phyloP scores from a whole-genome alignment of 2,113 vertebrate species.

The Alosa alosa region DNA sequence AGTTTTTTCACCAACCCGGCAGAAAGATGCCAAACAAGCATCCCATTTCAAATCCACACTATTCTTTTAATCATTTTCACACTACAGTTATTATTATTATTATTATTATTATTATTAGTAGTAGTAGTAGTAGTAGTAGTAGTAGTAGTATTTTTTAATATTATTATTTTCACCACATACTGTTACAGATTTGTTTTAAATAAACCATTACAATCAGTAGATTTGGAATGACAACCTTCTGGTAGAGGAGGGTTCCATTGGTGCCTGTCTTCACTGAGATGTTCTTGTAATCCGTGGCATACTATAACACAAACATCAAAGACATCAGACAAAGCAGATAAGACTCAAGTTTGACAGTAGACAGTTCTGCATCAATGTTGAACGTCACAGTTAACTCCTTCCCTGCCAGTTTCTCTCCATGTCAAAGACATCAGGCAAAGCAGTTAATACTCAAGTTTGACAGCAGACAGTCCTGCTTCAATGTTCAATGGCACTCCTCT shows the following conservation, averaged over 20 bases:
- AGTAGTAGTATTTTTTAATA: background rate
- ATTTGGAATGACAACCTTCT: conserved; percentile 78
- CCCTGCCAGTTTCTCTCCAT: too few species aligned
- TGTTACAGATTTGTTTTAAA: background rate
- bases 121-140: background rate
- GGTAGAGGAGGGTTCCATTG: conserved; percentile 75
- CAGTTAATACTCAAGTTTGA: background rate
- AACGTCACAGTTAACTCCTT: too few species aligned
- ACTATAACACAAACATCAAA: conserved; percentile 69
- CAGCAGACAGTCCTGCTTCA: background rate
- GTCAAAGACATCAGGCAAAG: background rate
- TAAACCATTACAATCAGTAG: background rate
- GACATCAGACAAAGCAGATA: background rate
- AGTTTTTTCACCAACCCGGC: background rate
- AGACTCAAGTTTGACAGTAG: background rate
- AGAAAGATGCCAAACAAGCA: background rate
- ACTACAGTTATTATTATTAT: background rate
- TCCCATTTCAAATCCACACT: background rate
- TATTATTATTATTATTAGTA: background rate
- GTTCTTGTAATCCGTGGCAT: conserved; percentile 82
- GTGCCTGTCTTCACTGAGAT: conserved; percentile 71
- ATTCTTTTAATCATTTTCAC: background rate
- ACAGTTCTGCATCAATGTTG: too few species aligned
- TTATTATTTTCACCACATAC: background rate
- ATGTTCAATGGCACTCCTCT: background rate